phyloP scores from a whole-genome alignment of 2,113 vertebrate genomes.

The Coturnix japonica region DNA sequence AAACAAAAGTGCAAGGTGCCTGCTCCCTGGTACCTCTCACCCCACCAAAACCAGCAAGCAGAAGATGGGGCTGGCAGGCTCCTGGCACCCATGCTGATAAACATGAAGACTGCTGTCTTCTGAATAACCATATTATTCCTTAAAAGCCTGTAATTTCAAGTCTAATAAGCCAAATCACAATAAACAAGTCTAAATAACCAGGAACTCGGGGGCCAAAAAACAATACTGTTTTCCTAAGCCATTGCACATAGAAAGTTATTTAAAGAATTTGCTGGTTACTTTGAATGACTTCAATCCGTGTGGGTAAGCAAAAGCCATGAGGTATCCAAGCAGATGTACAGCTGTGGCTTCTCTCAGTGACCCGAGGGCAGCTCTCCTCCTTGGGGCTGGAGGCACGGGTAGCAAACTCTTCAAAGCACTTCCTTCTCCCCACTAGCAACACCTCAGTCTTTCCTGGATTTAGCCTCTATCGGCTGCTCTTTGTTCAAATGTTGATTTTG shows the following conservation, averaged over 20 bases:
- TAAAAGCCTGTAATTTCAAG: background rate
- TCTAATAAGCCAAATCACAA: background rate
- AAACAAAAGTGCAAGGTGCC: background rate
- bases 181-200: background rate
- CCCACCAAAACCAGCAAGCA: background rate
- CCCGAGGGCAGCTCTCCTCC: background rate
- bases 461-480: background rate
- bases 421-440: conserved; percentile 33
- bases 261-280: background rate
- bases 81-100: background rate
- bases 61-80: background rate
- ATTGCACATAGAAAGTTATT: background rate
- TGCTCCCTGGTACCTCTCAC: background rate
- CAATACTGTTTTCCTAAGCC: background rate
- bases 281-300: background rate
- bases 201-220: background rate
- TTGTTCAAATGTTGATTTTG: conserved; percentile 49
- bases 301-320: background rate
- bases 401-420: conserved; percentile 51
- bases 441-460: conserved; percentile 65
- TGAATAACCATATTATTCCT: background rate
- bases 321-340: background rate
- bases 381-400: conserved; percentile 1
- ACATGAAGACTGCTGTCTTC: background rate
- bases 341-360: background rate